phyloP scores from a whole-genome alignment of 1,140 invertebrate genomes.

The Drosophila arawakana region DNA sequence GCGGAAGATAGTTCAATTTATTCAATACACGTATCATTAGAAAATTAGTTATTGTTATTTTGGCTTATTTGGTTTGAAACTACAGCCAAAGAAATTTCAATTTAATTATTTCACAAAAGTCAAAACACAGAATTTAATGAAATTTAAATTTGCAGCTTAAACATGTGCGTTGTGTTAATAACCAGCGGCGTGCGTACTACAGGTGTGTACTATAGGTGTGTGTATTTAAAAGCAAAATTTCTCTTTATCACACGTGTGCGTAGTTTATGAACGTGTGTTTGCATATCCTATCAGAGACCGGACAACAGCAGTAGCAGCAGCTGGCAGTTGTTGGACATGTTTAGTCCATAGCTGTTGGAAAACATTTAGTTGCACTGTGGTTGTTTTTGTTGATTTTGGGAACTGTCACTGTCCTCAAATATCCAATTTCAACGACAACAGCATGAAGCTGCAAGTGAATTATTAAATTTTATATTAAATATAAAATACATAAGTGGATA shows the following conservation, averaged over 20 bases:
- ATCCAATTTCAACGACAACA: conserved; percentile 1
- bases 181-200: no score
- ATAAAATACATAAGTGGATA: neutral
- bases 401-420: conserved; percentile 15
- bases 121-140: neutral
- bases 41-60: conserved; percentile 13
- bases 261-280: conserved; percentile 30
- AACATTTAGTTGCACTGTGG: conserved; percentile 4
- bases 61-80: neutral
- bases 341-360: neutral
- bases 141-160: neutral
- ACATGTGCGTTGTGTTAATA: neutral
- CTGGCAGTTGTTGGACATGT: conserved; percentile 1
- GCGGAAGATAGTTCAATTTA: neutral
- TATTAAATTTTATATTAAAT: conserved; percentile 2
- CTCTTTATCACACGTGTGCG: conserved; percentile 4
- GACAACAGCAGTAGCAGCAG: conserved; percentile 1
- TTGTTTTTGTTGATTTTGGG: conserved; percentile 24
- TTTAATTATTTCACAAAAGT: neutral
- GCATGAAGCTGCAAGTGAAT: neutral
- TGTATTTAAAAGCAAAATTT: neutral
- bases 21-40: conserved; percentile 5
- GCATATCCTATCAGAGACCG: conserved; percentile 3
- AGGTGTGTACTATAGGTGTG: no score
- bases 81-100: neutral